These are phyloP conservation scores for Sebastes diaconus DNA, from an alignment of 2,797 vertebrate genomes.

Conservation along the genomic window DNA sequence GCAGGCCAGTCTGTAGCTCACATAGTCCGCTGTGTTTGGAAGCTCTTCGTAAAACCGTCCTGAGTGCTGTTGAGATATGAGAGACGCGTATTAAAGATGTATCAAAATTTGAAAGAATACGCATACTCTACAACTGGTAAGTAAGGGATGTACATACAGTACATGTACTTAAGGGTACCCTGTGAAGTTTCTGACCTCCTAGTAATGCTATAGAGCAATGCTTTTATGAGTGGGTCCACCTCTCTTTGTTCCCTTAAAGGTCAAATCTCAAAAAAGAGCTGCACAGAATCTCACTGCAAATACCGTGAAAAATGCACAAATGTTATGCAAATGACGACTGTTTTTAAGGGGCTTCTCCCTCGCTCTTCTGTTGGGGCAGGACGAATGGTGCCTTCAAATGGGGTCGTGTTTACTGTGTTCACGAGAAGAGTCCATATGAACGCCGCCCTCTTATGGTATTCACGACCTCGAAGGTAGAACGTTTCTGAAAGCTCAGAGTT, in stretches of 20 bases:
- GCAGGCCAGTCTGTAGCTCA: conserved; percentile 85
- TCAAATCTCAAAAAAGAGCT: not conserved
- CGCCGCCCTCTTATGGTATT: no score
- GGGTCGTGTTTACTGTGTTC: no score
- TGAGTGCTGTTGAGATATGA: conserved; percentile 79
- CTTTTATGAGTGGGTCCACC: not conserved
- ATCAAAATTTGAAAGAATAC: not conserved
- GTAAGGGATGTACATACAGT: not conserved
- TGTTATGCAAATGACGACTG: not conserved
- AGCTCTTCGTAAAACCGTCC: conserved; percentile 86
- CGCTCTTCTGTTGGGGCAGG: not conserved
- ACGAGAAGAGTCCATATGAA: no score
- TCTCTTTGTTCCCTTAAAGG: not conserved
- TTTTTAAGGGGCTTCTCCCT: not conserved
- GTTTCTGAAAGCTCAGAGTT: no score
- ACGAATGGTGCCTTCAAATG: not conserved
- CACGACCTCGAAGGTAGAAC: no score
- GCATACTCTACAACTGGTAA: not conserved
- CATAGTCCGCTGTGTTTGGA: conserved; percentile 87
- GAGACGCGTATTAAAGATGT: not conserved
- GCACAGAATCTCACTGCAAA: not conserved
- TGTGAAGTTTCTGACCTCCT: not conserved
- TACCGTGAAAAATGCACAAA: not conserved
- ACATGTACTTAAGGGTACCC: not conserved
- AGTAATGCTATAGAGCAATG: not conserved